Evolutionary conservation across 2,888 invertebrate genomes (phyloP).

Genomic region (Marronus borbonicus): DNA sequence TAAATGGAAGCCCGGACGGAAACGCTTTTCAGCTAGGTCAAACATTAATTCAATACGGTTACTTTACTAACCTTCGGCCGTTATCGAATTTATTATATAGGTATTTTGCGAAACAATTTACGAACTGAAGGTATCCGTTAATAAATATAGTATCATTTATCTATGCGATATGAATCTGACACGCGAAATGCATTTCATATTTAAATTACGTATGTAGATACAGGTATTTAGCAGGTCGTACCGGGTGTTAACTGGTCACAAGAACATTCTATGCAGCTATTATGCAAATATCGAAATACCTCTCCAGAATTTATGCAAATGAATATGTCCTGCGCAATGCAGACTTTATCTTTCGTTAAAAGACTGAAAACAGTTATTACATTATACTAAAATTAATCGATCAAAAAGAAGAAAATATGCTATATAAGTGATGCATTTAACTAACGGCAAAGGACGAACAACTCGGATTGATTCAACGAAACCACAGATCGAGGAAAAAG

Average conservation of each 20-base stretch:
- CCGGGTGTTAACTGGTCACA: not conserved
- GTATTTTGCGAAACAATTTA: constrained; percentile 34
- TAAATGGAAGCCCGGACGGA: not conserved
- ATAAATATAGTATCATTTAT: constrained; percentile 37
- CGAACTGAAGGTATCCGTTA: constrained; percentile 21
- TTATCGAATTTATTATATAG: constrained; percentile 32
- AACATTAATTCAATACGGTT: not conserved
- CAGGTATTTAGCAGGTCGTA: constrained; percentile 22
- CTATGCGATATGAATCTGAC: constrained; percentile 39
- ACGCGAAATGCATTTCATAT: constrained; percentile 47
- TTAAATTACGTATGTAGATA: constrained; percentile 46
- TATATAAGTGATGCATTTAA: not conserved
- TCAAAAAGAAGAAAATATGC: not conserved
- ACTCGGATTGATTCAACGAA: constrained; percentile 34
- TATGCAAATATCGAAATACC: not conserved
- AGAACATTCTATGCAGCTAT: not conserved
- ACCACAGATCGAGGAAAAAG: constrained; percentile 24
- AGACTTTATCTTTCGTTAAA: too few species aligned
- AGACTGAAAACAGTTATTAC: too few species aligned
- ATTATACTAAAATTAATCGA: too few species aligned
- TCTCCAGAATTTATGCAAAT: not conserved
- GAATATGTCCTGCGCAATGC: not conserved
- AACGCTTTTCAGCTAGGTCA: not conserved
- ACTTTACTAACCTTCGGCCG: constrained; percentile 12
- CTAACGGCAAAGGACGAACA: constrained; percentile 7